Evolutionary conservation across 2,113 vertebrate genomes (phyloP).

Genomic region (Terrapene triunguis): DNA sequence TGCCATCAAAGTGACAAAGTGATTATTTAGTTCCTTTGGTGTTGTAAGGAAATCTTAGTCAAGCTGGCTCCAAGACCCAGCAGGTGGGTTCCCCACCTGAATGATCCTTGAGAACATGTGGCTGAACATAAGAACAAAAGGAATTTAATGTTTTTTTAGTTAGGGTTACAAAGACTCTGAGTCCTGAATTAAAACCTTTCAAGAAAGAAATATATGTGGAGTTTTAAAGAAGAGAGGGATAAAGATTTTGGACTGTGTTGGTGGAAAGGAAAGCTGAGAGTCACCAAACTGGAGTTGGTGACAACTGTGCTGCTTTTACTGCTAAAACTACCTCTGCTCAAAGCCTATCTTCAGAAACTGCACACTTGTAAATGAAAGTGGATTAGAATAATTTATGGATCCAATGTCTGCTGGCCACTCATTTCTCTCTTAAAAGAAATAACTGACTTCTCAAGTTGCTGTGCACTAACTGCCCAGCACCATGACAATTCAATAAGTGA

Average conservation of each 20-base stretch:
- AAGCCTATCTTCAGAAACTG: neutral
- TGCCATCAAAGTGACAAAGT: slow-evolving; percentile 69
- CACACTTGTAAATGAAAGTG: slow-evolving; percentile 3
- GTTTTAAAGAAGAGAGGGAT: neutral
- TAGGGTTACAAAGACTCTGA: neutral
- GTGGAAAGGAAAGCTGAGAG: neutral
- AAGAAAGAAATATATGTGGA: slow-evolving; percentile 15
- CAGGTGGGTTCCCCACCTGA: slow-evolving; percentile 62
- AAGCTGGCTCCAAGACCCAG: slow-evolving; percentile 60
- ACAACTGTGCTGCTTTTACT: neutral
- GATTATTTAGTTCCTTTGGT: slow-evolving; percentile 66
- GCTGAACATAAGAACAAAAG: slow-evolving; percentile 53
- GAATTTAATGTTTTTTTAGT: slow-evolving; percentile 34
- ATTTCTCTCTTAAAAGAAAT: neutral
- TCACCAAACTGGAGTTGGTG: neutral
- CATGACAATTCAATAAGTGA: slow-evolving; percentile 6
- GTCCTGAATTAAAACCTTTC: slow-evolving; percentile 29
- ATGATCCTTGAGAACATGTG: slow-evolving; percentile 46
- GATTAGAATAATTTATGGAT: neutral
- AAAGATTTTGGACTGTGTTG: neutral
- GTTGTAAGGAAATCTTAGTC: slow-evolving; percentile 58
- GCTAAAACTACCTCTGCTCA: neutral
- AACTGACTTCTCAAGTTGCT: neutral
- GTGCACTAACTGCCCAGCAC: neutral
- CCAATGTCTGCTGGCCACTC: neutral